Conservation (phyloP, 2,797 vertebrate species). For the Threskiornis aethiopicus region DNA sequence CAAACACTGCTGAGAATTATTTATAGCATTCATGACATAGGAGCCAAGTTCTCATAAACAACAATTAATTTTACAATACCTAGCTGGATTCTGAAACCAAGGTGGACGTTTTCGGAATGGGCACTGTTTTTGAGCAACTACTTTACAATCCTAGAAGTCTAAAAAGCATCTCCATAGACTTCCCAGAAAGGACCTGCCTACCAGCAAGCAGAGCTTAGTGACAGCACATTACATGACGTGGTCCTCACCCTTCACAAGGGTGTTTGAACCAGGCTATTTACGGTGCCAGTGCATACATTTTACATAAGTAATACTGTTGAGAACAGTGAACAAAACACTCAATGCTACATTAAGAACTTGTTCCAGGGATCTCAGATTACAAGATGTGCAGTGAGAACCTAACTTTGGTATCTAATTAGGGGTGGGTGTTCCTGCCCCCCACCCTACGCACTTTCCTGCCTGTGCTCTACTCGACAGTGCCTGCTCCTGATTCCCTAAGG, state of each 20-base stretch:
- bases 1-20: conserved; percentile 12
- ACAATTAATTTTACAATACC: neutral
- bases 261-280: neutral
- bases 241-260: neutral
- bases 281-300: neutral
- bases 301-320: neutral
- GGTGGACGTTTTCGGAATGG: neutral
- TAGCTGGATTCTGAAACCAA: neutral
- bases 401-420: neutral
- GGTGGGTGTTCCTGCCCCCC: neutral
- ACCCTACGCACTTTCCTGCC: neutral
- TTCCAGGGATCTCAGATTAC: neutral
- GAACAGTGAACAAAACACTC: neutral
- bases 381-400: neutral
- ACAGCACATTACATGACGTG: neutral
- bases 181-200: neutral
- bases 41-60: neutral
- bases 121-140: neutral
- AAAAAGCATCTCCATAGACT: neutral
- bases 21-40: neutral
- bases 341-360: neutral
- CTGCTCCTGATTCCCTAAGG: neutral
- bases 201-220: neutral
- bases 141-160: neutral
- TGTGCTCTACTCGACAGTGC: neutral